Evolutionary conservation across 2,113 vertebrate genomes (phyloP).

Genomic region (Malurus melanocephalus): DNA sequence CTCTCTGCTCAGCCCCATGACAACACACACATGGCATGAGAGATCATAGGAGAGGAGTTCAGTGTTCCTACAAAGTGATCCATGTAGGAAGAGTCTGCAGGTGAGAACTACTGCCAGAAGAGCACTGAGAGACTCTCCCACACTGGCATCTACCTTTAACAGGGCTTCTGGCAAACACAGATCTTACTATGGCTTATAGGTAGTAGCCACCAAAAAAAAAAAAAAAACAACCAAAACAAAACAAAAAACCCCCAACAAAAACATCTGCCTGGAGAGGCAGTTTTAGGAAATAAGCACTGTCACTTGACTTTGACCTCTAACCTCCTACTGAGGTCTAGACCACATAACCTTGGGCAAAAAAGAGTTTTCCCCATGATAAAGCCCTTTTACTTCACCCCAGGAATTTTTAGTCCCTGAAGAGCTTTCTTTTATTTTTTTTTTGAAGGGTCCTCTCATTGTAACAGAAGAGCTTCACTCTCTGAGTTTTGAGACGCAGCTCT

Average conservation of each 20-base stretch:
- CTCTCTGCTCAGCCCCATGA: background rate
- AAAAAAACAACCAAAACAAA: no score
- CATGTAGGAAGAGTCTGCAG: background rate
- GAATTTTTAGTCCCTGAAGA: background rate
- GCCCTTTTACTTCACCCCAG: background rate
- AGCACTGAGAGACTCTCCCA: background rate
- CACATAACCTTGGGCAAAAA: background rate
- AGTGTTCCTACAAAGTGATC: background rate
- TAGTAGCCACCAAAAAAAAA: background rate
- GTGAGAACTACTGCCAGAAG: background rate
- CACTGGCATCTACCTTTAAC: background rate
- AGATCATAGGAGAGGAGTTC: background rate
- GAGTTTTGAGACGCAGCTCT: constrained; percentile 90
- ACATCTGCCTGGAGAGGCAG: background rate
- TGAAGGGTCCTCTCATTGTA: constrained; percentile 91
- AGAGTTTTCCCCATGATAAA: background rate
- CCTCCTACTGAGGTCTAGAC: background rate
- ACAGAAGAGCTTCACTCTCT: constrained; percentile 96
- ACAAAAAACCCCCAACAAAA: no score
- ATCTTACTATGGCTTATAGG: background rate
- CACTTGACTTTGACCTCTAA: background rate
- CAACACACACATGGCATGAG: background rate
- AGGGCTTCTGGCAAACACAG: background rate
- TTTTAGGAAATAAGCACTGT: background rate
- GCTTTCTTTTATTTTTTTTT: background rate